Evolutionary conservation across 2,113 vertebrate species (phyloP), one percentile per base, ranked within the genome.

Genomic region (Nannospalax galili): DNA sequence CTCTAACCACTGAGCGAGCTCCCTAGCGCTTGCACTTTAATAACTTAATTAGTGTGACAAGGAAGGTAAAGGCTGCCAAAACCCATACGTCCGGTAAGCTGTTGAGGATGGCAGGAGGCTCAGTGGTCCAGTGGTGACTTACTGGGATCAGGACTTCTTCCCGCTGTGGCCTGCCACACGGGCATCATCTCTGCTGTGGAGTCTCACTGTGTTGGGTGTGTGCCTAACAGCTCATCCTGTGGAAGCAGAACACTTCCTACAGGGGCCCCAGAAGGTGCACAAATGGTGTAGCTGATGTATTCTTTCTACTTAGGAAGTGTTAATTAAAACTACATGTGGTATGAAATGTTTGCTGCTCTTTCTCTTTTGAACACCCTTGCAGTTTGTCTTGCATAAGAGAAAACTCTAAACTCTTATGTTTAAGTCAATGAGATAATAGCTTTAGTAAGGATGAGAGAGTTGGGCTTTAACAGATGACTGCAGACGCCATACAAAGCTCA

Each of bases 11-110:
- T 5, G 62, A 45, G 28, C 28, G 17, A 14, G 45, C 81, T 65
- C 81, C 65, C 81, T 65, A 22, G 62, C 16, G 28, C 40, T 30
- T 32, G 19, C 19, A 14, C 30, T 45, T 96, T 88, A 93, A 82
- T 96, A 92, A 84, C 69, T 93, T 95, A 85, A 88, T 86, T 92
- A 64, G 35, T 67, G 80, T n/a, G 93, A 90, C 78, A 78, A 69
- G 22, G 62, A 19, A 88, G 45, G 67, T 0, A 0, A 75, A 8
- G 56, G 8, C n/a, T 91, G 94, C 92, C 79, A 81, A 74, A 92
- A n/a, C 48, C 73, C 42, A 72, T 73, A 24, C 9, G 28, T 85
- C 77, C 62, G 45, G 37, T 24, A 87, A 52, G 60, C 28, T 24
- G 20, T 67, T 3, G 28, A 84, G 75, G 67, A 87, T 22, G 28